A percentile compares a stretch with the other conserved stretches of the same genome.
These are phyloP conservation scores for Bujurquina vittata DNA, from an alignment of 2,113 vertebrate genomes.

Conservation along the genomic window DNA sequence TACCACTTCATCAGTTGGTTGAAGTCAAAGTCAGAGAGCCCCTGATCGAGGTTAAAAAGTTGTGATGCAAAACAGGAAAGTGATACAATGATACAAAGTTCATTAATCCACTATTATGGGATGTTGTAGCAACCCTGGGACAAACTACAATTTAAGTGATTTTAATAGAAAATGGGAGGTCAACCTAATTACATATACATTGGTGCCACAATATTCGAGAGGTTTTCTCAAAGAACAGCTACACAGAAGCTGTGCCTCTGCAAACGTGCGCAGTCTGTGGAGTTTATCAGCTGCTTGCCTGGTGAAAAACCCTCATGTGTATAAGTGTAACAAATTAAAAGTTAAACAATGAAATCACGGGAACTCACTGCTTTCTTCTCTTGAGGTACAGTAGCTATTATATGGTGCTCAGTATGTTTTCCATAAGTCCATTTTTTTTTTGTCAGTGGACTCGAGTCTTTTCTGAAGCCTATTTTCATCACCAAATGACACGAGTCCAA, in stretches of 20 bases:
- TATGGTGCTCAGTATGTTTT: too few species aligned
- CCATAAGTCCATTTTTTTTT: too few species aligned
- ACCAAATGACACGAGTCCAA: too few species aligned
- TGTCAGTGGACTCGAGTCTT: too few species aligned
- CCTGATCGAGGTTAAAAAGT: slow-evolving; percentile 37
- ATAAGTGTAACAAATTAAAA: not conserved
- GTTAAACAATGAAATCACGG: not conserved
- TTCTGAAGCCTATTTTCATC: too few species aligned
- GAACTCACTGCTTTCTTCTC: too few species aligned
- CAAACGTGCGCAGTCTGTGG: not conserved
- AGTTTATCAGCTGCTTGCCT: not conserved
- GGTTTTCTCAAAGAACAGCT: not conserved
- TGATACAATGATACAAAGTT: not conserved
- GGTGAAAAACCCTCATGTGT: not conserved
- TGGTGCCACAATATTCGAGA: not conserved
- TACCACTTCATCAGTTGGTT: slow-evolving; percentile 12
- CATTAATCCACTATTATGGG: slow-evolving; percentile 1
- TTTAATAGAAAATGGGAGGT: not conserved
- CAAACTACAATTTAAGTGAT: not conserved
- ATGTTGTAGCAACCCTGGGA: not conserved
- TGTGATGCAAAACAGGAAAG: slow-evolving; percentile 21
- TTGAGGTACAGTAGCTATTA: too few species aligned
- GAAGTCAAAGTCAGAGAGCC: slow-evolving; percentile 34
- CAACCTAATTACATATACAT: not conserved
- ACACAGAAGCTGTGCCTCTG: not conserved